Percentiles rank a stretch among this genome's conserved stretches.
phyloP scores from a whole-genome alignment of 2,888 invertebrate genomes.

The Spatulosminthurus flaviceps region DNA sequence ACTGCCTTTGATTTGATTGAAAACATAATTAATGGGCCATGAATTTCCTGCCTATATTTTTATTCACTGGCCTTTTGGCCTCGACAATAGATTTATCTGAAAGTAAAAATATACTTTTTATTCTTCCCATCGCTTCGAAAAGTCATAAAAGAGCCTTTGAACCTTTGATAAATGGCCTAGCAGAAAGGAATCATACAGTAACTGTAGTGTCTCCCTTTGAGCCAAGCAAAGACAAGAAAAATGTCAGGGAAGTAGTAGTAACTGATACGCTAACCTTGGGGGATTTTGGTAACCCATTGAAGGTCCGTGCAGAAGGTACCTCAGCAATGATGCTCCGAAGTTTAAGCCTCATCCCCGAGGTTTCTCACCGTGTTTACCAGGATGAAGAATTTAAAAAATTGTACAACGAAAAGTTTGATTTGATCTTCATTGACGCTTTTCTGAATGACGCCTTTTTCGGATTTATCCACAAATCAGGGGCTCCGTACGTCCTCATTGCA shows the following conservation, averaged over 20 bases:
- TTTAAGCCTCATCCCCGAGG: slow-evolving; percentile 65
- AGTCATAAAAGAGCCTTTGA: neutral
- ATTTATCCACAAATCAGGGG: slow-evolving; percentile 68
- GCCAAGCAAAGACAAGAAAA: no score
- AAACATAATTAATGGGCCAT: no score
- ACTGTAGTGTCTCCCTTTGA: slow-evolving; percentile 69
- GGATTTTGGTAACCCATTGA: neutral
- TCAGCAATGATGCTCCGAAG: no score
- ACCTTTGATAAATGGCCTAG: slow-evolving; percentile 68
- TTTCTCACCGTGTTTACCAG: slow-evolving; percentile 46
- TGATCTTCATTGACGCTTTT: slow-evolving; percentile 65
- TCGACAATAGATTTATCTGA: no score
- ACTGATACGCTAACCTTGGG: no score
- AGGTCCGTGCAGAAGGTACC: no score
- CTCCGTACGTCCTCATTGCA: slow-evolving; percentile 57
- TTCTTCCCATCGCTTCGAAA: neutral
- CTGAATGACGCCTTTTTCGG: slow-evolving; percentile 68
- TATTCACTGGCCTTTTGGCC: no score
- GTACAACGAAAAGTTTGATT: slow-evolving; percentile 58
- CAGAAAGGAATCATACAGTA: slow-evolving; percentile 67
- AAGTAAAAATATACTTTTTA: neutral
- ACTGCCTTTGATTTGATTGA: no score
- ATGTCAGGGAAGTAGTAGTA: slow-evolving; percentile 61
- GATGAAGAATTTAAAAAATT: slow-evolving; percentile 41
- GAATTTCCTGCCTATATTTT: no score